Evolutionary conservation across 2,888 invertebrate species (phyloP), one percentile per base, ranked within the genome.

Genomic region (Emesis furor): DNA sequence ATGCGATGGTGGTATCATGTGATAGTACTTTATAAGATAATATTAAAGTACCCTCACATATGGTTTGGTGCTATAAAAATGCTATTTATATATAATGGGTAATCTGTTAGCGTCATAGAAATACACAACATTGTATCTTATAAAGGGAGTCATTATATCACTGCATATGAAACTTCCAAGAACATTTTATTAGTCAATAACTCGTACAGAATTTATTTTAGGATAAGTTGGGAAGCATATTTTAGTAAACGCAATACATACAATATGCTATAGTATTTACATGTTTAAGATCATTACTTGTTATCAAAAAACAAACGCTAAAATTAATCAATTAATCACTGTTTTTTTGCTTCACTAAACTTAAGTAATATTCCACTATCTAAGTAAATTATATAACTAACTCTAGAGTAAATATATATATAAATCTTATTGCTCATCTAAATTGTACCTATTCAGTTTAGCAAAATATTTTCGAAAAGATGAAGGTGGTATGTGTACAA

Each of bases 351-450:
- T 94, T 94, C 93, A 92, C 92, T 92, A 91, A 93, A 93, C 94
- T 92, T 95, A 95, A 95, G 95, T 95, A 93, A 94, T 96, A 96
- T 96, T 96, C 96, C 96, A 96, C 96, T 95, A 95, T 92, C 94
- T 95, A 95, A 95, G 95, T 94, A 94, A 95, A 94, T 93, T 94
- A 92, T 95, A 93, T 24, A 65, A 93, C 93, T 89, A 94, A 93
- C 92, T 92, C 91, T 95, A 95, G 94, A 92, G 92, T 94, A 94
- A 93, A 94, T 94, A 93, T 95, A 93, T 95, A 92, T 46, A 46
- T 90, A 92, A 92, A 91, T 93, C 92, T 95, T 95, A 95, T 96
- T 96, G 96, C 96, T 96, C 96, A 96, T 94, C 94, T 93, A 95
- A 96, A 95, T 95, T 95, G 92, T 96, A 95, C 93, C 93, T 92